Conservation (phyloP, 2,113 vertebrate species). For the Rhineura floridana region DNA sequence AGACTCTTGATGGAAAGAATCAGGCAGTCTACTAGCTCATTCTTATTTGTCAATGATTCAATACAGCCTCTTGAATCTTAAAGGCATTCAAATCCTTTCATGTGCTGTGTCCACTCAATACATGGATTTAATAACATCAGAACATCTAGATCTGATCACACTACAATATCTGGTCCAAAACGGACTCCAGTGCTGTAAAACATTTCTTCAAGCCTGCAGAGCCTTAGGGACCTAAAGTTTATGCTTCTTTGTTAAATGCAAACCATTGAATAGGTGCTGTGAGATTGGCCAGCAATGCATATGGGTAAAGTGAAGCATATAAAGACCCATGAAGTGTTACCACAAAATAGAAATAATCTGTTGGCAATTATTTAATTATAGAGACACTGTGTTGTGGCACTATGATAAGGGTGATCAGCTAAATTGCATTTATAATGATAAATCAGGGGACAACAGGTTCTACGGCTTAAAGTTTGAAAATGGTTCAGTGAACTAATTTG, state of each 20-base stretch:
- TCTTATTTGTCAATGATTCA: not conserved
- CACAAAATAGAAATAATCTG: not conserved
- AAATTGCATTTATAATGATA: too few relatives aligned
- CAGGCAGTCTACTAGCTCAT: not conserved
- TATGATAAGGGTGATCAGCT: too few relatives aligned
- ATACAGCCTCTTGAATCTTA: not conserved
- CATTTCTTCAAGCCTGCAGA: not conserved
- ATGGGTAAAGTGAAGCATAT: not conserved
- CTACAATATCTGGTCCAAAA: not conserved
- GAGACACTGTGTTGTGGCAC: too few relatives aligned
- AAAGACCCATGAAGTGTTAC: not conserved
- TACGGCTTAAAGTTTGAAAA: too few relatives aligned
- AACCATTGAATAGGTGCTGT: not conserved
- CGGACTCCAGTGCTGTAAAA: not conserved
- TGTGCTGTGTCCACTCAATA: not conserved
- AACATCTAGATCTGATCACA: not conserved
- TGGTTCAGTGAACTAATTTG: too few relatives aligned
- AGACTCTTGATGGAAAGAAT: not conserved
- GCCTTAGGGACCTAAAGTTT: not conserved
- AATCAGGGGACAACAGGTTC: too few relatives aligned
- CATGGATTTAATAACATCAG: not conserved
- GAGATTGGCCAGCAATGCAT: not conserved
- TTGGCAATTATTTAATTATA: not conserved
- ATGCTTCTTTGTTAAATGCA: not conserved
- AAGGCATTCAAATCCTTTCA: conserved; percentile 5